phyloP scores from a whole-genome alignment of 2,888 invertebrate species.

The Parelbella ahira region DNA sequence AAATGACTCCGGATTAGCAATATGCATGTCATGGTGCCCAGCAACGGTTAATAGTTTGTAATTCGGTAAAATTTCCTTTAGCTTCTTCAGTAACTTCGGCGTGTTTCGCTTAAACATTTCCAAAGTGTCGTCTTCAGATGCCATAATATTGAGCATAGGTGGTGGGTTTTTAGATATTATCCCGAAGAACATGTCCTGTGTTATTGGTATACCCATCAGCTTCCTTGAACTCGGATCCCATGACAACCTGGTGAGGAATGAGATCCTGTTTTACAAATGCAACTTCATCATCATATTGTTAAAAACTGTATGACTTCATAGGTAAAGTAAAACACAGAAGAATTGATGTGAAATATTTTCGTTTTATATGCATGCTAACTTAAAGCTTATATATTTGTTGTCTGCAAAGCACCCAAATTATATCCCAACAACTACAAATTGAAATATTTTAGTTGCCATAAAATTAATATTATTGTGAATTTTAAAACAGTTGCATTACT shows the following conservation, averaged over 20 bases:
- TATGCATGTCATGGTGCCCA: slow-evolving; percentile 82
- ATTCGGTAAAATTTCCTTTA: slow-evolving; percentile 36
- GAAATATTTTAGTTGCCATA: no score
- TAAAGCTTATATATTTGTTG: no score
- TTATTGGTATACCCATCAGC: slow-evolving; percentile 34
- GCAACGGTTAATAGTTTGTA: slow-evolving; percentile 44
- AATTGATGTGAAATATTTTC: no score
- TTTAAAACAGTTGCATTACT: no score
- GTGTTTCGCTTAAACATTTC: slow-evolving; percentile 34
- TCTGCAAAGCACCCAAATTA: no score
- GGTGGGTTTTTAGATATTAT: slow-evolving; percentile 40
- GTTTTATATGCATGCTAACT: no score
- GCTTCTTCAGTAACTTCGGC: slow-evolving; percentile 37
- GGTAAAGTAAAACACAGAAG: no score
- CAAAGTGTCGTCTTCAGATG: slow-evolving; percentile 35
- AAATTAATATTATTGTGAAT: no score
- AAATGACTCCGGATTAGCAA: slow-evolving; percentile 72
- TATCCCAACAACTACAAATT: no score
- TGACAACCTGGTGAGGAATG: slow-evolving; percentile 42
- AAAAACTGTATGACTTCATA: no score
- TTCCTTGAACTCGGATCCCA: slow-evolving; percentile 53
- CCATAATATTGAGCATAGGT: slow-evolving; percentile 43
- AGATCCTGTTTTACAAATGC: no score
- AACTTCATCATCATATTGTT: no score
- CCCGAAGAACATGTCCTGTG: slow-evolving; percentile 42